Percentiles rank a stretch among this genome's conserved stretches.
Conservation (phyloP, 2,797 vertebrate genomes). For the Eupleurogrammus muticus region DNA sequence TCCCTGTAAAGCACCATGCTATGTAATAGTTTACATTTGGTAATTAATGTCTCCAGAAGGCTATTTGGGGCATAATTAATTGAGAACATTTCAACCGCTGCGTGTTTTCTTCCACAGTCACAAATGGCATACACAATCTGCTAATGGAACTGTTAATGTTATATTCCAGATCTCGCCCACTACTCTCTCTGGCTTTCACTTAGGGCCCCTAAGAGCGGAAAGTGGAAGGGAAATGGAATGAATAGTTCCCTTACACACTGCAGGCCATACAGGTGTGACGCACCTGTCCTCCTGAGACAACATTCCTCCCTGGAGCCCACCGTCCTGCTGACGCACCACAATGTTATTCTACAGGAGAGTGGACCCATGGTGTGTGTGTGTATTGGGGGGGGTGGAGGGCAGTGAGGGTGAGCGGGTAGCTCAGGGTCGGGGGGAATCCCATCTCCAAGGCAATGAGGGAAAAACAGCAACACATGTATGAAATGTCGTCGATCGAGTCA, state of each 20-base stretch:
- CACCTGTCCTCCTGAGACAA: conserved; percentile 67
- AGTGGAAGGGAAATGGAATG: conserved; percentile 30
- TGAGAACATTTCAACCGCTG: conserved; percentile 35
- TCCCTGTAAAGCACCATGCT: not conserved
- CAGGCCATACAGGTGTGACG: conserved; percentile 64
- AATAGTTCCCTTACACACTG: conserved; percentile 56
- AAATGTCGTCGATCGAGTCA: not conserved
- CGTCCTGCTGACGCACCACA: conserved; percentile 61
- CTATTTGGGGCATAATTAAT: conserved; percentile 2
- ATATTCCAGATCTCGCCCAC: conserved; percentile 51
- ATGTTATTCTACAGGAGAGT: conserved; percentile 53
- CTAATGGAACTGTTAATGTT: conserved; percentile 39
- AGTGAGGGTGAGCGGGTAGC: conserved; percentile 6
- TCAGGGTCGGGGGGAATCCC: conserved; percentile 54
- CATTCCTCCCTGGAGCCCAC: conserved; percentile 50
- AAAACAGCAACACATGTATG: conserved; percentile 62
- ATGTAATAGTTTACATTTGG: conserved; percentile 8
- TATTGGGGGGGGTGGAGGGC: not conserved
- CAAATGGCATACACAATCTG: conserved; percentile 41
- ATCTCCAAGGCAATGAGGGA: conserved; percentile 55
- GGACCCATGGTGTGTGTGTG: conserved; percentile 30
- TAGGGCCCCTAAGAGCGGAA: conserved; percentile 31
- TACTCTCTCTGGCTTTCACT: conserved; percentile 7
- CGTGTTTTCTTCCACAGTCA: conserved; percentile 43
- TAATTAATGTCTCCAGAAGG: conserved; percentile 11